Percentiles rank a stretch among this genome's conserved stretches.
Evolutionary conservation across 2,888 invertebrate species (phyloP).

Genomic region (Trissolcus brochymenae): DNA sequence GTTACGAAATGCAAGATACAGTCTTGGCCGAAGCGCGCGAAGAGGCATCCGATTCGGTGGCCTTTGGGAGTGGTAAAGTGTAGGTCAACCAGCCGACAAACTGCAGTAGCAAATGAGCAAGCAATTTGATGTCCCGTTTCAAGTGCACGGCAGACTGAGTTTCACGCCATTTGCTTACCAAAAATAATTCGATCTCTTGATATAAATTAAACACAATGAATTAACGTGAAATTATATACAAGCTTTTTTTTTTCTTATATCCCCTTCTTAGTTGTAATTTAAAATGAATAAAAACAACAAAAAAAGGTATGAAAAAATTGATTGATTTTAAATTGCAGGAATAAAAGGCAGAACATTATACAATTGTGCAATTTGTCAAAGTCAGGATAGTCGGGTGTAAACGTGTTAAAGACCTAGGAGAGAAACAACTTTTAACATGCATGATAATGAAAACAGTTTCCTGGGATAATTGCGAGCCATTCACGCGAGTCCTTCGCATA

Average conservation of each 20-base stretch:
- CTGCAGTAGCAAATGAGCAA: constrained; percentile 23
- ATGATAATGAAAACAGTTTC: constrained; percentile 32
- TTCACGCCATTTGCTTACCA: constrained; percentile 12
- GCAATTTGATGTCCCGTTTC: constrained; percentile 47
- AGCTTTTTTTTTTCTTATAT: too few relatives aligned
- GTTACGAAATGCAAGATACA: constrained; percentile 45
- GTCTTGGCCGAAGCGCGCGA: constrained; percentile 26
- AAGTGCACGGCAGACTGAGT: constrained; percentile 14
- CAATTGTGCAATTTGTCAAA: too few relatives aligned
- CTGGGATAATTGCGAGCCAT: constrained; percentile 13
- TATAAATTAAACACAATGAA: too few relatives aligned
- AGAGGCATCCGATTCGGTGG: constrained; percentile 19
- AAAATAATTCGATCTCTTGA: not conserved
- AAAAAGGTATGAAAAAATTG: not conserved
- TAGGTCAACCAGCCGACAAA: constrained; percentile 44
- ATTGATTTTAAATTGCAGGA: not conserved
- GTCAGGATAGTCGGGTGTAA: not conserved
- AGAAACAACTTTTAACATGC: constrained; percentile 3
- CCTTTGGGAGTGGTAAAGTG: constrained; percentile 29
- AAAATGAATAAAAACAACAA: too few relatives aligned
- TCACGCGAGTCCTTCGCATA: constrained; percentile 42
- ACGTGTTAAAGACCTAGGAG: constrained; percentile 6
- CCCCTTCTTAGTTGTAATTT: too few relatives aligned
- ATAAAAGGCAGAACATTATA: too few relatives aligned
- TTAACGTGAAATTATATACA: too few relatives aligned